Percentiles rank a stretch among this genome's conserved stretches.
Evolutionary conservation across 35 echinoderm and acorn worm species (phyloP).

Genomic region (Apostichopus parvimensis): DNA sequence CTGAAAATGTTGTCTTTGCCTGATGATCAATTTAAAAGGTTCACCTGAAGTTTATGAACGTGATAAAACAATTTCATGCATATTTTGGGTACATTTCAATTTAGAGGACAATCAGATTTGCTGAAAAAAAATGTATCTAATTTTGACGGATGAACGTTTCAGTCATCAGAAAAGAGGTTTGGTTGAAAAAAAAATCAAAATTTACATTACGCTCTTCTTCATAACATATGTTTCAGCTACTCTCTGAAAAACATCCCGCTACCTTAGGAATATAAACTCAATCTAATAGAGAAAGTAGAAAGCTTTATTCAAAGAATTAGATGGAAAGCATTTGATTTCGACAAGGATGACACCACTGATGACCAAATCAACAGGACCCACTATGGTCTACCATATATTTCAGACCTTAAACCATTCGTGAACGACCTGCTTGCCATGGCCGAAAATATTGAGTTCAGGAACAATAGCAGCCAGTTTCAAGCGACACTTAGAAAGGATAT

Average conservation of each 20-base stretch:
- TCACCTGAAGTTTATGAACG: no score
- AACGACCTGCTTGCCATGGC: constrained; percentile 37
- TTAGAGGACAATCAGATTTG: no score
- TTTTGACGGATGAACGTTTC: no score
- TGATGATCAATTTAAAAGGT: no score
- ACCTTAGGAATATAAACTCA: constrained; percentile 33
- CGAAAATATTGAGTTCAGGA: no score
- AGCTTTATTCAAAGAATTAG: constrained; percentile 61
- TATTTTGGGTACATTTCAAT: no score
- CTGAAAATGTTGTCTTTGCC: no score
- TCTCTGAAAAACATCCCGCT: constrained; percentile 62
- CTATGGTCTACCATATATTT: constrained; percentile 61
- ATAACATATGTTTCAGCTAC: not conserved
- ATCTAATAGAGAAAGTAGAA: constrained; percentile 67
- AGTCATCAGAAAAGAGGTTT: no score
- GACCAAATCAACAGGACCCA: not conserved
- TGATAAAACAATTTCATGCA: no score
- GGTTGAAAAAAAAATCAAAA: no score
- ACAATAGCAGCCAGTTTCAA: not conserved
- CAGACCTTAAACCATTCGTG: constrained; percentile 59
- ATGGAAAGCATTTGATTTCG: constrained; percentile 63
- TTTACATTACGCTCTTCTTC: no score
- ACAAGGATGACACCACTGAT: not conserved
- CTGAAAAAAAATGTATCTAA: no score
- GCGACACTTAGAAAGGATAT: not conserved